These are phyloP conservation scores for Chionoecetes opilio DNA, from an alignment of 1,140 invertebrate species.

Conservation along the genomic window DNA sequence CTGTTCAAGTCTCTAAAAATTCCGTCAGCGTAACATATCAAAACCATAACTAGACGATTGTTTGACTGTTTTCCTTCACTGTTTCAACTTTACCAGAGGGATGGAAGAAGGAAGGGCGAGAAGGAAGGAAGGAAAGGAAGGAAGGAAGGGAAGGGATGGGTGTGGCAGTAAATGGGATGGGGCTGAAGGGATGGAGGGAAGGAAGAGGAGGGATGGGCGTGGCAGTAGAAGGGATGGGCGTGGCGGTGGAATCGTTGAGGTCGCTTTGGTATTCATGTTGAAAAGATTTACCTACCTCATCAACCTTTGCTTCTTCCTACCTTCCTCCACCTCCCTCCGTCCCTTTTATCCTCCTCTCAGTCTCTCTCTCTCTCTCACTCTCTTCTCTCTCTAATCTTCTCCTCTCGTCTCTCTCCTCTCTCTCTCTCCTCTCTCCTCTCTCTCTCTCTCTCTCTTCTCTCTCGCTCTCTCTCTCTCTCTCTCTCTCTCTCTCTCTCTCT, in stretches of 20 bases:
- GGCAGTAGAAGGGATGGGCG: too few species aligned
- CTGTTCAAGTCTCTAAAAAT: conserved; percentile 20
- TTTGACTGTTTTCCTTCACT: not conserved
- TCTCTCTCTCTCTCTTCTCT: not conserved
- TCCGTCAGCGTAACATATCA: not conserved
- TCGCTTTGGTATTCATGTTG: not conserved
- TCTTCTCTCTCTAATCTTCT: not conserved
- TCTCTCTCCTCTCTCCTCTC: not conserved
- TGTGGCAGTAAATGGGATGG: not conserved
- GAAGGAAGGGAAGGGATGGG: not conserved
- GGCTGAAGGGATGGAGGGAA: too few species aligned
- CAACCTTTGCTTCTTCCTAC: conserved; percentile 12
- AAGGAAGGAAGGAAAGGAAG: not conserved
- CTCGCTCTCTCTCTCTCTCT: not conserved
- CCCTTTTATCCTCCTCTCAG: not conserved
- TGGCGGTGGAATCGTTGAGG: not conserved
- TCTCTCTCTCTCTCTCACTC: not conserved
- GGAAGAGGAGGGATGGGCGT: not conserved
- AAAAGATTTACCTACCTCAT: conserved; percentile 21
- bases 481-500: not conserved
- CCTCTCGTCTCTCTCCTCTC: not conserved
- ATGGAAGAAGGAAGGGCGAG: not conserved
- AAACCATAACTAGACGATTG: not conserved
- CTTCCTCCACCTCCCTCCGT: not conserved
- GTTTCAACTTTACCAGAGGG: too few species aligned